Percentiles rank a stretch among this genome's conserved stretches.
Conservation (phyloP, 2,888 invertebrate species). For the Orchesella flavescens region DNA sequence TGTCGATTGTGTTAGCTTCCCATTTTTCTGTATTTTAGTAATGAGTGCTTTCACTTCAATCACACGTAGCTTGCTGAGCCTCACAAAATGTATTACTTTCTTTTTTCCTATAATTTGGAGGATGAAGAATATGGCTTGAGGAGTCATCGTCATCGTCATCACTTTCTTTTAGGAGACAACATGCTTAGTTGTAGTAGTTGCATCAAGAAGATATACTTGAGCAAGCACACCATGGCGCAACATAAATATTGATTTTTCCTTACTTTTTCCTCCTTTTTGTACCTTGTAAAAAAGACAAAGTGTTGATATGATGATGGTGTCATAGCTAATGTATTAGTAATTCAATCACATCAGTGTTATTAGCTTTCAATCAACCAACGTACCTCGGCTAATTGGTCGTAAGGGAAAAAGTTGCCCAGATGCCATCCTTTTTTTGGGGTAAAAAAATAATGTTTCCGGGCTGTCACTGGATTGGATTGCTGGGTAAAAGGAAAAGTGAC, state of each 20-base stretch:
- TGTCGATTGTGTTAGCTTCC: conserved; percentile 22
- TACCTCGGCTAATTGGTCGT: conserved; percentile 26
- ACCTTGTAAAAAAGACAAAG: conserved; percentile 27
- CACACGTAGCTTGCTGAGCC: conserved; percentile 1
- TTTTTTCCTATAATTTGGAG: neutral
- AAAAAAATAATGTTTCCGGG: neutral
- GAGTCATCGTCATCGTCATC: neutral
- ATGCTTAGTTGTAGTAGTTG: neutral
- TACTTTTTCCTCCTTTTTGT: neutral
- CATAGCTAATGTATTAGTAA: conserved; percentile 48
- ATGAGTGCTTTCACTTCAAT: conserved; percentile 50
- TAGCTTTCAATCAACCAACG: conserved; percentile 48
- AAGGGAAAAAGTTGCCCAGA: neutral
- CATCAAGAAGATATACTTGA: neutral
- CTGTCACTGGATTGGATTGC: neutral
- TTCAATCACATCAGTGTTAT: conserved; percentile 42
- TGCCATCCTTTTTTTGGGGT: neutral
- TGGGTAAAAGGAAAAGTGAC: neutral
- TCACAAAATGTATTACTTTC: neutral
- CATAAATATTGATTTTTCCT: conserved; percentile 38
- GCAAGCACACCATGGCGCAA: neutral
- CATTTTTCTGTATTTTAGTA: conserved; percentile 51
- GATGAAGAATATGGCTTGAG: neutral
- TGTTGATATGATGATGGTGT: conserved; percentile 40
- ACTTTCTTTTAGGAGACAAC: too few species aligned